phyloP scores from a whole-genome alignment of 2,888 invertebrate species.

The Lasioglossum morio region DNA sequence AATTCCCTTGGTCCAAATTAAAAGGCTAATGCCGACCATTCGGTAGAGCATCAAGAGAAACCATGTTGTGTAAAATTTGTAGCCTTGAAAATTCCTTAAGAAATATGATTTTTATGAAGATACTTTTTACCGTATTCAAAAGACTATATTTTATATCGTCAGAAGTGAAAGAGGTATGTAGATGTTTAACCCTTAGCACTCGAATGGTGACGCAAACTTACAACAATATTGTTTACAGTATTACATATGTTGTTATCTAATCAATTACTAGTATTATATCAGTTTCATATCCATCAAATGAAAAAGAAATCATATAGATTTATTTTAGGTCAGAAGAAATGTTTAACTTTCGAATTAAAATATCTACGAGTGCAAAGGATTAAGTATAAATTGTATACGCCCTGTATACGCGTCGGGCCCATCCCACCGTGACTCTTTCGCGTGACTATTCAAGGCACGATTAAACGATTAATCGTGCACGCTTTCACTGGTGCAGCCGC shows the following conservation, averaged over 20 bases:
- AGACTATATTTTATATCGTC: neutral
- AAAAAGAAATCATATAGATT: no score
- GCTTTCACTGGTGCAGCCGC: neutral
- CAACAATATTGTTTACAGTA: no score
- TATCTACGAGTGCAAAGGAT: no score
- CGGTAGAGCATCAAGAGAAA: neutral
- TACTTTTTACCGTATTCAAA: neutral
- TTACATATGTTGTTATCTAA: no score
- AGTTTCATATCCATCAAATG: no score
- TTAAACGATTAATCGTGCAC: constrained; percentile 7
- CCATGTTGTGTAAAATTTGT: neutral
- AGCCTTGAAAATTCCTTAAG: neutral
- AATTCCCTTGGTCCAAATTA: neutral
- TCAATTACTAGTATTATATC: no score
- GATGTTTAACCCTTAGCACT: no score
- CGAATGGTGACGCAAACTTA: no score
- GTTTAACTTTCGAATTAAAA: no score
- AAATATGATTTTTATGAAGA: neutral
- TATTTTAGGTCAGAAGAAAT: no score
- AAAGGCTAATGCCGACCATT: neutral
- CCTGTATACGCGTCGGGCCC: neutral
- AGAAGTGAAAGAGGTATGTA: no score
- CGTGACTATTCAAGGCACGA: neutral
- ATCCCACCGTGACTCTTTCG: neutral
- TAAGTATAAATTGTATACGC: neutral